These are phyloP conservation scores for Meriones unguiculatus DNA, from an alignment of 2,113 vertebrate genomes.

Conservation along the genomic window DNA sequence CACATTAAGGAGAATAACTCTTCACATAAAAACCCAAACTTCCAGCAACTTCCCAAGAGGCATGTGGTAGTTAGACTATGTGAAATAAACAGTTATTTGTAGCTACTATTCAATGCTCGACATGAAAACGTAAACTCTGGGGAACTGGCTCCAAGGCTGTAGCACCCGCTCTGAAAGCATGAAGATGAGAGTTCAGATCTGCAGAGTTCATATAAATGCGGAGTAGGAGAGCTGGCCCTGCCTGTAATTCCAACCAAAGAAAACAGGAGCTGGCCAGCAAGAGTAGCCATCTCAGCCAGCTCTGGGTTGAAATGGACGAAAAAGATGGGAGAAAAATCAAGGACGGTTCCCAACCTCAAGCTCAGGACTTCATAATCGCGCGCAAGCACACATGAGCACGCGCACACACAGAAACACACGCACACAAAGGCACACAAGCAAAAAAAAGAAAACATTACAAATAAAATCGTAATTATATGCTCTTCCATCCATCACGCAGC, in stretches of 20 bases:
- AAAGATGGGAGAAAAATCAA: neutral
- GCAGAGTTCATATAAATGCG: neutral
- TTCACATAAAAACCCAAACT: conserved; percentile 42
- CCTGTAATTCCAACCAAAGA: neutral
- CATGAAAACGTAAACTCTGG: neutral
- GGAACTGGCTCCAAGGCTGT: neutral
- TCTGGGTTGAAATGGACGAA: neutral
- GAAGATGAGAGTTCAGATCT: neutral
- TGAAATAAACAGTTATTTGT: neutral
- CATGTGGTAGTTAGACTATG: neutral
- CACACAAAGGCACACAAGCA: neutral
- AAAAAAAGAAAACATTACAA: neutral
- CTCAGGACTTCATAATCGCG: neutral
- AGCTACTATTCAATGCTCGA: neutral
- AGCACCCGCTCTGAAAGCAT: neutral
- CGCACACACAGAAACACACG: neutral
- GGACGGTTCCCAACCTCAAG: no score
- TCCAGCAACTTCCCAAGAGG: neutral
- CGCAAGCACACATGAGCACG: neutral
- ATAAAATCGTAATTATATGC: neutral
- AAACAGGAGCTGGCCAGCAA: neutral
- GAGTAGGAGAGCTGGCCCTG: neutral
- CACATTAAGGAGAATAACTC: neutral
- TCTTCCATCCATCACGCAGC: neutral
- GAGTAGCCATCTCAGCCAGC: neutral